Evolutionary conservation across 1,140 invertebrate species (phyloP).

Genomic region (Drosophila orena): DNA sequence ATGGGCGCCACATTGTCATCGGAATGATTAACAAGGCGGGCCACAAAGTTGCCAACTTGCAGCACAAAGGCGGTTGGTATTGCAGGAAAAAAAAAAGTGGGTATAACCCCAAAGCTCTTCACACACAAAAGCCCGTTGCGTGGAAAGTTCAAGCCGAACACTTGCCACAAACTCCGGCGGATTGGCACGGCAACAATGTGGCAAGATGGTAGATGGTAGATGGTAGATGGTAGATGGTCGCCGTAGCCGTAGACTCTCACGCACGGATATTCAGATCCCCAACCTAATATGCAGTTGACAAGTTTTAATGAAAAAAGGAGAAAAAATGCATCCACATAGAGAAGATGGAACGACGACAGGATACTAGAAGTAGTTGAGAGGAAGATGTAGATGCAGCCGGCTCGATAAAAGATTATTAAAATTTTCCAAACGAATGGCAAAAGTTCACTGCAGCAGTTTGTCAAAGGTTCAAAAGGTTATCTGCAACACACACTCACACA

Average conservation of each 20-base stretch:
- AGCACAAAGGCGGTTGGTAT: constrained; percentile 19
- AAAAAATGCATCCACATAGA: constrained; percentile 11
- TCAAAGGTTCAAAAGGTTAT: constrained; percentile 69
- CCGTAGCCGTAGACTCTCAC: constrained; percentile 19
- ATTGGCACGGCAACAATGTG: constrained; percentile 74
- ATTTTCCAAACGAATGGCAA: constrained; percentile 73
- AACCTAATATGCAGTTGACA: constrained; percentile 52
- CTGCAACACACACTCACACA: constrained; percentile 27
- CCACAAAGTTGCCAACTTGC: constrained; percentile 33
- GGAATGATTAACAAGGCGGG: constrained; percentile 65
- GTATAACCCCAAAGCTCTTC: constrained; percentile 23
- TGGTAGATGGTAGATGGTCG: constrained; percentile 3
- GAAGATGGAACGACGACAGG: constrained; percentile 32
- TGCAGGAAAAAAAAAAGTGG: neutral
- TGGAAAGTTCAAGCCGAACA: constrained; percentile 63
- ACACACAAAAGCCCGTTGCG: constrained; percentile 27
- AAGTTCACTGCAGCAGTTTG: constrained; percentile 68
- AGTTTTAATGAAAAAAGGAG: constrained; percentile 56
- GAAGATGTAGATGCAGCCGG: constrained; percentile 42
- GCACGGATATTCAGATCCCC: constrained; percentile 6
- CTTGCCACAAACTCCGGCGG: constrained; percentile 54
- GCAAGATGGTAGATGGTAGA: constrained; percentile 8
- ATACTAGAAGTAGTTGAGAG: constrained; percentile 1
- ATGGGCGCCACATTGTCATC: constrained; percentile 46
- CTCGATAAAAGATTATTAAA: constrained; percentile 81